phyloP scores from a whole-genome alignment of 2,113 vertebrate genomes.

The Hiodon alosoides region DNA sequence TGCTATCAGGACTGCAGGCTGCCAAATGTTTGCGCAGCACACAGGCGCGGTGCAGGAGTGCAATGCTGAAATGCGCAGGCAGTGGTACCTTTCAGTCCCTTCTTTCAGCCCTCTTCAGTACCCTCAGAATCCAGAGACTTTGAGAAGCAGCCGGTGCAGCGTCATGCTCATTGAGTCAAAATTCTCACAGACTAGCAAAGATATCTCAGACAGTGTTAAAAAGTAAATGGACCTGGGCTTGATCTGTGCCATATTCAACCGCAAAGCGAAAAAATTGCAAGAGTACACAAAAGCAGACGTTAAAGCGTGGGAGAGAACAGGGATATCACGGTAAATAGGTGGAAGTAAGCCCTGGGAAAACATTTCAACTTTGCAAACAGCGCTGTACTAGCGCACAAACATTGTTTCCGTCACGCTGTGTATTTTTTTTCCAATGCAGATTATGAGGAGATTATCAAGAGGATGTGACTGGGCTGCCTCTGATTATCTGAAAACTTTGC shows the following conservation, averaged over 20 bases:
- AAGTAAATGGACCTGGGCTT: neutral
- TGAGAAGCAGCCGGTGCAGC: constrained; percentile 14
- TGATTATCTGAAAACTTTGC: neutral
- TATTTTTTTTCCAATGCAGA: neutral
- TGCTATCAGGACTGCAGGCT: neutral
- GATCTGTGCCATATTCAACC: neutral
- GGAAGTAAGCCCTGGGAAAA: neutral
- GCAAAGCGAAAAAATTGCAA: neutral
- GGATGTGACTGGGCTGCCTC: neutral
- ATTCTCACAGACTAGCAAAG: neutral
- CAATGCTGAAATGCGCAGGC: neutral
- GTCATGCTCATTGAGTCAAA: constrained; percentile 7
- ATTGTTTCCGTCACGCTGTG: neutral
- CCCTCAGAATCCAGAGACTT: constrained; percentile 1
- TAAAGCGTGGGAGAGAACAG: neutral
- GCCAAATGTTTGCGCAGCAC: neutral
- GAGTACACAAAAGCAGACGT: neutral
- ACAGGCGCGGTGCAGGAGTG: neutral
- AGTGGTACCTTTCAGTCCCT: neutral
- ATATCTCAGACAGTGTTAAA: too few species aligned
- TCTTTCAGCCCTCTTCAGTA: neutral
- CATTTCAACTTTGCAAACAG: neutral
- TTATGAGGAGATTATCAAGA: neutral
- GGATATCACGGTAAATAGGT: neutral
- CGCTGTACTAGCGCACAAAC: neutral